These are phyloP conservation scores for Ifrita kowaldi DNA, from an alignment of 2,113 vertebrate species.

Conservation along the genomic window DNA sequence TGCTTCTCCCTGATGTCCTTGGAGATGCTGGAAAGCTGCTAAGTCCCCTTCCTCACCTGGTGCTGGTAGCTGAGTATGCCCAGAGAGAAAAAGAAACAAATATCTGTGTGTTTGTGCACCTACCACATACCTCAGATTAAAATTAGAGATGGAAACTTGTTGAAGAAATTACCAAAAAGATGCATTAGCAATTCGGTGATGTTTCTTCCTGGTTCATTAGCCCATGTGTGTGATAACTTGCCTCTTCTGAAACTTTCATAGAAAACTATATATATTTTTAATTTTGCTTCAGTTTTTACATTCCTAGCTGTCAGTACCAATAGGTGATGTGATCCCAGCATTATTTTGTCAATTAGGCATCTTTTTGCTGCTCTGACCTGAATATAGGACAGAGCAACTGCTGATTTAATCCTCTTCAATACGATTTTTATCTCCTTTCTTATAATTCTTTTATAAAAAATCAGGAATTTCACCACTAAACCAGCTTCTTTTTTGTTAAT, in stretches of 20 bases:
- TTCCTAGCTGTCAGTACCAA: not conserved
- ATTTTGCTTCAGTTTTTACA: not conserved
- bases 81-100: not conserved
- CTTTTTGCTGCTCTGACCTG: not conserved
- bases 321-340: not conserved
- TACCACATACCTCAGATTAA: not conserved
- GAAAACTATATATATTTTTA: fast-evolving
- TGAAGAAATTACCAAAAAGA: not conserved
- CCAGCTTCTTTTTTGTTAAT: not conserved
- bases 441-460: not conserved
- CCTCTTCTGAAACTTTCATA: not conserved
- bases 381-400: not conserved
- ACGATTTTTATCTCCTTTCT: not conserved
- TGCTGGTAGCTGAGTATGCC: not conserved
- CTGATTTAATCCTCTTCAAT: not conserved
- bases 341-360: not conserved
- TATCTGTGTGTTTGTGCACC: not conserved
- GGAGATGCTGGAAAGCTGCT: not conserved
- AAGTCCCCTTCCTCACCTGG: not conserved
- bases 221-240: fast-evolving
- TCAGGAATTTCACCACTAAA: too few relatives aligned
- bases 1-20: not conserved
- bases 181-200: not conserved
- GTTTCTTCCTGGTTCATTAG: not conserved
- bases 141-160: not conserved